These are phyloP conservation scores for Diabrotica undecimpunctata DNA, from an alignment of 1,140 invertebrate genomes.

Conservation along the genomic window DNA sequence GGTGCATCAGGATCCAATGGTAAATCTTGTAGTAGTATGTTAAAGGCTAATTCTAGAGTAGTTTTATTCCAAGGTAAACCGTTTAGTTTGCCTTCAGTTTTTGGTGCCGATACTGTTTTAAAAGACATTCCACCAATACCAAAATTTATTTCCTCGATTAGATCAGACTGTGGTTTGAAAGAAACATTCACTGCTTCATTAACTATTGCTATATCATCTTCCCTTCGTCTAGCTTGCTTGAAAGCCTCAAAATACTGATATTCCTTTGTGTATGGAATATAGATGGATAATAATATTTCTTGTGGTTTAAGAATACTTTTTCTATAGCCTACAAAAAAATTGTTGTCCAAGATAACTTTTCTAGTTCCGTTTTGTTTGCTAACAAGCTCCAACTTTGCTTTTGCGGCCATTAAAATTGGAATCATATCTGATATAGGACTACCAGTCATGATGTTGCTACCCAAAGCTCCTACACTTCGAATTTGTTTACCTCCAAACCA, in stretches of 20 bases:
- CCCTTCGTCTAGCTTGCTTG: constrained; percentile 87
- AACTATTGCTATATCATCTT: constrained; percentile 95
- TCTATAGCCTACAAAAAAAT: constrained; percentile 85
- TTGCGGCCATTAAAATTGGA: constrained; percentile 82
- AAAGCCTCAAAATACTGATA: constrained; percentile 82
- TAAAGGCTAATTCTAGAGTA: constrained; percentile 62
- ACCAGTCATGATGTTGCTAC: constrained; percentile 78
- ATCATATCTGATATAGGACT: constrained; percentile 96
- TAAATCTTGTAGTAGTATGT: constrained; percentile 68
- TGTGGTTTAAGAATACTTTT: constrained; percentile 70
- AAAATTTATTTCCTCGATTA: constrained; percentile 62
- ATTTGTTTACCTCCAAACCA: constrained; percentile 96
- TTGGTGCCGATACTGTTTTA: constrained; percentile 72
- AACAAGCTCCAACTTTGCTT: constrained; percentile 54
- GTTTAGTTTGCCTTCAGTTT: constrained; percentile 61
- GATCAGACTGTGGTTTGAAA: constrained; percentile 54
- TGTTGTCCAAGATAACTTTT: constrained; percentile 70
- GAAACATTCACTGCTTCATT: constrained; percentile 76
- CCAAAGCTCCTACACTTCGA: constrained; percentile 75
- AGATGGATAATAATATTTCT: constrained; percentile 77
- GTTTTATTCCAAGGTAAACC: constrained; percentile 70
- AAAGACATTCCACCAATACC: constrained; percentile 91
- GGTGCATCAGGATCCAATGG: constrained; percentile 74
- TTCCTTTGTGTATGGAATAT: constrained; percentile 57
- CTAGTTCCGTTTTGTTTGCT: constrained; percentile 57